A percentile compares a stretch with the other conserved stretches of the same genome.
Evolutionary conservation across 2,888 invertebrate species (phyloP).

Genomic region (Chaetogeoica ovagalla): DNA sequence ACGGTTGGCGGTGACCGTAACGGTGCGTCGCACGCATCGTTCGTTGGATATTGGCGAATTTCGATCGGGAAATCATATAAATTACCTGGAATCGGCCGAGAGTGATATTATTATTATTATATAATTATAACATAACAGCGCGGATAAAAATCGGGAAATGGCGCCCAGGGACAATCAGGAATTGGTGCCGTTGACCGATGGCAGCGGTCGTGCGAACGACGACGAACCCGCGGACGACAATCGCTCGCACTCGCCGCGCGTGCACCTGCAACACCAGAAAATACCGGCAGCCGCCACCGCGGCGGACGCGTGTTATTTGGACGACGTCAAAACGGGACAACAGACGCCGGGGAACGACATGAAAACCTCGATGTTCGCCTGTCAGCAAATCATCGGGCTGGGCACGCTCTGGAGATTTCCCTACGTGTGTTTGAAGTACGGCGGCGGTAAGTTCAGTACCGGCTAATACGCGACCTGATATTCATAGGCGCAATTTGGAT

Average conservation of each 20-base stretch:
- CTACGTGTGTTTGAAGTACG: conserved; percentile 43
- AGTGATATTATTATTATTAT: background rate
- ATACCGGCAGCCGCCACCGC: background rate
- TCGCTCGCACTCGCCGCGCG: too few relatives aligned
- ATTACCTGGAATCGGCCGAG: too few relatives aligned
- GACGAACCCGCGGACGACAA: background rate
- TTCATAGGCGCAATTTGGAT: too few relatives aligned
- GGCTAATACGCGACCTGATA: too few relatives aligned
- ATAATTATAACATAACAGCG: too few relatives aligned
- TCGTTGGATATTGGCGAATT: too few relatives aligned
- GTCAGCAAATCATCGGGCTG: conserved; percentile 17
- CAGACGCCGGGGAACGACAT: background rate
- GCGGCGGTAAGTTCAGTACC: conserved; percentile 20
- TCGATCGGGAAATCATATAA: too few relatives aligned
- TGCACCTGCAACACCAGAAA: background rate
- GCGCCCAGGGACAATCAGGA: conserved; percentile 43
- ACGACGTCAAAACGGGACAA: background rate
- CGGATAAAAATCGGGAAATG: background rate
- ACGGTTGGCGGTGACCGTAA: too few relatives aligned
- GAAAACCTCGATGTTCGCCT: conserved; percentile 5
- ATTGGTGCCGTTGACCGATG: conserved; percentile 35
- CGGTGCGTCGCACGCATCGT: too few relatives aligned
- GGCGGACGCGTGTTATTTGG: background rate
- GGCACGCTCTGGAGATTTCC: conserved; percentile 43
- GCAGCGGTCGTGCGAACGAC: conserved; percentile 37